Base-by-base conservation (phyloP, 2,113 vertebrate species). In the Sinosuthora webbiana region DNA sequence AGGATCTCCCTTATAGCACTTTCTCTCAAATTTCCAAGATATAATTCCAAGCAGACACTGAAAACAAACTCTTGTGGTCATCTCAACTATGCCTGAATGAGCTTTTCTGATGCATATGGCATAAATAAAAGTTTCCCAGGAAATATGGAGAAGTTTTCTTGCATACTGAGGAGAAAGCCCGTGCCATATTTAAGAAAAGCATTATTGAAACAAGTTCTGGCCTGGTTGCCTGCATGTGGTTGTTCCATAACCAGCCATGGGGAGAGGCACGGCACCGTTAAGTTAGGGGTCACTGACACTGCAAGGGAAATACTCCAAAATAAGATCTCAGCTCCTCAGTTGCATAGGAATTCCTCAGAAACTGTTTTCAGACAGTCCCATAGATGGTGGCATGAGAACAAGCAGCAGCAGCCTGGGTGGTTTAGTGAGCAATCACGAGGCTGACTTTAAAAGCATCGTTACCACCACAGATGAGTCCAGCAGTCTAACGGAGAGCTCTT, bases 21-120 rank as follows among this genome's bases (percentile, higher is more conserved):
- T 89, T 84, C 74, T 91, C 69, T 68, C 3, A 4, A 53, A 67
- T 84, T 94, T 96, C 94, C 94, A 93, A 89, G 81, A 84, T 33
- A 25, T 91, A 96, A 96, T 95, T 94, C 69, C 1, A 1, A 95
- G 73, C 91, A 97, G 95, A 91, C 77, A 62, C 49, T 27, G 77
- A 87, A 94, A 96, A 89, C 74, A 95, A 94, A 87, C 89, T 91
- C 60, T 91, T 75, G 84, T 37, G 90, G 93, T 94, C 89, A 93
- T 83, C 85, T 59, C 52, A 90, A 73, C 83, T 88, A 52, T 41
- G 90, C 59, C 75, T 95, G 91, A 88, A 44, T 69, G 63, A 93
- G n/a, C 44, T 82, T 80, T 81, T 74, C 90, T 90, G 76, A 81
- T 82, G 70, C 41, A 70, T 31, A 84, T 77, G 64, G 56, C 47